phyloP scores from a whole-genome alignment of 2,888 invertebrate genomes.

The Mythimna albipuncta region DNA sequence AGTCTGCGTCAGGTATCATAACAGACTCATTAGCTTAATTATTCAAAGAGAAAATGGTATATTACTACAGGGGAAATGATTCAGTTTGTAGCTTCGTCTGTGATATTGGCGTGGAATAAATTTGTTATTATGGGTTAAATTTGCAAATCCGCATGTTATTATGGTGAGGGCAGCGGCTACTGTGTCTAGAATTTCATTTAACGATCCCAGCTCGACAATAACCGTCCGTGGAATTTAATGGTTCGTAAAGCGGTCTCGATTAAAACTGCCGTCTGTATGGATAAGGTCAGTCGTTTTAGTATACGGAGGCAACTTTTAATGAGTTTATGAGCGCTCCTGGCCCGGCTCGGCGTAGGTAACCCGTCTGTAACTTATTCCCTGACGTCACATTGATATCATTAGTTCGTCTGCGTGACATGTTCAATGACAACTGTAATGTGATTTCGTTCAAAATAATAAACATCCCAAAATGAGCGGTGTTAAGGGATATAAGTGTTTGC shows the following conservation, averaged over 20 bases:
- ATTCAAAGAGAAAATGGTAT: slow-evolving; percentile 4
- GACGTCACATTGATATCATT: slow-evolving; percentile 73
- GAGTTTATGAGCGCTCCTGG: slow-evolving; percentile 84
- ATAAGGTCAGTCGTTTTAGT: slow-evolving; percentile 84
- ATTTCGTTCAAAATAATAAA: slow-evolving; percentile 52
- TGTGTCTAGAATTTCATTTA: slow-evolving; percentile 84
- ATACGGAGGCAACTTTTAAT: slow-evolving; percentile 87
- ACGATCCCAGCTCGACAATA: slow-evolving; percentile 87
- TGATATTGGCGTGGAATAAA: slow-evolving; percentile 45
- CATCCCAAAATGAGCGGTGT: neutral
- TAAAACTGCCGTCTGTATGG: slow-evolving; percentile 87
- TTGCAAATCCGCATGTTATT: slow-evolving; percentile 72
- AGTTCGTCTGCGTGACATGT: slow-evolving; percentile 61
- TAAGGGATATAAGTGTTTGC: slow-evolving; percentile 19
- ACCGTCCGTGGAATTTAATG: slow-evolving; percentile 86
- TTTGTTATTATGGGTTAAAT: slow-evolving; percentile 61
- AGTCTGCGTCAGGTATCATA: neutral
- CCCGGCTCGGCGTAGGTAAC: slow-evolving; percentile 67
- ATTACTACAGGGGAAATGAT: slow-evolving; percentile 9
- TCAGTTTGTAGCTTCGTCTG: slow-evolving; percentile 18
- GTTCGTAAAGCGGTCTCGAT: slow-evolving; percentile 87
- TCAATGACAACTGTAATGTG: slow-evolving; percentile 50
- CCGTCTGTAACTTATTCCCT: slow-evolving; percentile 71
- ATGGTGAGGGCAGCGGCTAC: slow-evolving; percentile 66
- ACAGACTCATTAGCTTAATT: slow-evolving; percentile 5